A percentile compares a stretch with the other conserved stretches of the same genome.
Evolutionary conservation across 1,140 invertebrate species (phyloP).

Genomic region (Pomacea maculata): DNA sequence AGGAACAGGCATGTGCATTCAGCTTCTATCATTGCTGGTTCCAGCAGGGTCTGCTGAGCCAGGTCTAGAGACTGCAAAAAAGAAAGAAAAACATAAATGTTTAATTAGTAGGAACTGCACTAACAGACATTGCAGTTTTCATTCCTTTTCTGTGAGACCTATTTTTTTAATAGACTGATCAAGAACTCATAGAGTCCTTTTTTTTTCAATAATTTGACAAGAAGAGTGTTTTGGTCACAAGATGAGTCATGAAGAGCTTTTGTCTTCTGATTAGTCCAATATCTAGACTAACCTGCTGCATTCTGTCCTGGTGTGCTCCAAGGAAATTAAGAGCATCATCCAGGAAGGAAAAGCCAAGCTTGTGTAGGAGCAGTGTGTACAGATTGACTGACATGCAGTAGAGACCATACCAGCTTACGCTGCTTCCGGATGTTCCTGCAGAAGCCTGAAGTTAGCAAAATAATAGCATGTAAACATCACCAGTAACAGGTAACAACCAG

Average conservation of each 20-base stretch:
- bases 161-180: background rate
- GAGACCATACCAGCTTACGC: constrained; percentile 49
- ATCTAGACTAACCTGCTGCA: constrained; percentile 45
- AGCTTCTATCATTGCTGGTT: constrained; percentile 52
- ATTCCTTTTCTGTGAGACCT: background rate
- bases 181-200: too few relatives aligned
- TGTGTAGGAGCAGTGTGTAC: constrained; percentile 51
- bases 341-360: constrained; percentile 62
- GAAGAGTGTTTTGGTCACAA: too few relatives aligned
- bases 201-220: too few relatives aligned
- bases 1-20: constrained; percentile 59
- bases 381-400: constrained; percentile 59
- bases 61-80: constrained; percentile 55
- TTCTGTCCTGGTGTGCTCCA: constrained; percentile 61
- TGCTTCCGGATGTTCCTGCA: background rate
- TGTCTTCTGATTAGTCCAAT: too few relatives aligned
- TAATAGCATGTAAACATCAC: constrained; percentile 8
- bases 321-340: constrained; percentile 63
- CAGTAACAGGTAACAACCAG: background rate
- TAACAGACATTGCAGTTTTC: background rate
- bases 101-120: background rate
- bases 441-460: constrained; percentile 7
- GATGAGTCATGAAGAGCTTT: too few relatives aligned
- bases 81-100: background rate
- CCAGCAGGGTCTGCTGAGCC: constrained; percentile 39